A percentile compares a stretch with the other conserved stretches of the same genome.
Evolutionary conservation across 2,797 vertebrate genomes (phyloP).

Genomic region (Echeneis naucrates): DNA sequence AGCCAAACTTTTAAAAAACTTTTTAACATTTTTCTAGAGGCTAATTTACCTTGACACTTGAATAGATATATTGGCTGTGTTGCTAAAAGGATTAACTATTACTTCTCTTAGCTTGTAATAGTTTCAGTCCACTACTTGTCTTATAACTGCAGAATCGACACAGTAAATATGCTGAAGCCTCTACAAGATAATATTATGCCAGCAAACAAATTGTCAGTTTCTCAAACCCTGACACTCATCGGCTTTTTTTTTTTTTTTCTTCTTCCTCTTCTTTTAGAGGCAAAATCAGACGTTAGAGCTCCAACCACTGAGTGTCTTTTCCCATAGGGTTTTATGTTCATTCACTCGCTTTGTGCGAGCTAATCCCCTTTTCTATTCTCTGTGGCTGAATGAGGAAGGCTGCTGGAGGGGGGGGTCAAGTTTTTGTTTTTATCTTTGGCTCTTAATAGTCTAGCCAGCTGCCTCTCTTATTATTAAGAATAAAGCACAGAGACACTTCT

Average conservation of each 20-base stretch:
- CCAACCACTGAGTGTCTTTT: conserved; percentile 49
- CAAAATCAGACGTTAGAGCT: conserved; percentile 38
- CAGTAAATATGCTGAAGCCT: background rate
- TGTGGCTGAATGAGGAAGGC: conserved; percentile 66
- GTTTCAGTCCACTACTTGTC: background rate
- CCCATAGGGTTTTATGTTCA: conserved; percentile 62
- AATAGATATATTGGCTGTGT: background rate
- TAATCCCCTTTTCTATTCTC: conserved; percentile 74
- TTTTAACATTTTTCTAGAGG: too few relatives aligned
- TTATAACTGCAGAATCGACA: background rate
- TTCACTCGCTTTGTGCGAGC: conserved; percentile 69
- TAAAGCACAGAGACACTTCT: conserved; percentile 28
- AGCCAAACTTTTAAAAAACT: too few relatives aligned
- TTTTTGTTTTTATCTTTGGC: conserved; percentile 1
- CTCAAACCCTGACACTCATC: background rate
- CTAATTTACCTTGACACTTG: background rate
- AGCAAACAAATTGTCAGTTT: background rate
- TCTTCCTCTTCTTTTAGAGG: background rate
- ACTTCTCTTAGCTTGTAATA: too few relatives aligned
- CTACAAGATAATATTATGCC: too few relatives aligned
- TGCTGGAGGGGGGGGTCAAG: conserved; percentile 31
- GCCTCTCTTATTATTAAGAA: conserved; percentile 45
- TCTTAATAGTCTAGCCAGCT: conserved; percentile 50
- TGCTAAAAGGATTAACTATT: background rate
- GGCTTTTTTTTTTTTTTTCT: background rate